A percentile compares a stretch with the other conserved stretches of the same genome.
These are phyloP conservation scores for Horisme vitalbata DNA, from an alignment of 2,888 invertebrate genomes.

Conservation along the genomic window DNA sequence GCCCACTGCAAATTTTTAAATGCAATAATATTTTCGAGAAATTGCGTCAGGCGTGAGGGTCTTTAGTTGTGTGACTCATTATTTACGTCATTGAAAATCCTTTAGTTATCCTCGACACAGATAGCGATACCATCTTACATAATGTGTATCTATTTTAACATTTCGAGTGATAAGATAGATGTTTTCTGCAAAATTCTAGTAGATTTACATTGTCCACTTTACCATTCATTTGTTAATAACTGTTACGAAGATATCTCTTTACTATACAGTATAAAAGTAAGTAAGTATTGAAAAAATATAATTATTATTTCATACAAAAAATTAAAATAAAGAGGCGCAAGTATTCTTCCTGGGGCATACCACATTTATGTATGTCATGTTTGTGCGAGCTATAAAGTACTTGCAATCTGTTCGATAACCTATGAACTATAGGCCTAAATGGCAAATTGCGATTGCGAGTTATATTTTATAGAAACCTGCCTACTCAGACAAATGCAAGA, in stretches of 20 bases:
- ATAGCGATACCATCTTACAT: neutral
- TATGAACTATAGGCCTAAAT: conserved; percentile 51
- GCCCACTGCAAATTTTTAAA: neutral
- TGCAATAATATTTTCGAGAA: conserved; percentile 3
- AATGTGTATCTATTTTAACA: no score
- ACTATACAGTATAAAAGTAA: no score
- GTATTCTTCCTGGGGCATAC: conserved; percentile 39
- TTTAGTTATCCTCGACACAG: conserved; percentile 9
- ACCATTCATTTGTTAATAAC: no score
- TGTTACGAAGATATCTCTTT: no score
- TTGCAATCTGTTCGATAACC: conserved; percentile 57
- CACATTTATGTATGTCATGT: conserved; percentile 20
- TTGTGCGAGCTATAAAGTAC: conserved; percentile 41
- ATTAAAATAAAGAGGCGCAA: conserved; percentile 25
- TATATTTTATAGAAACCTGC: neutral
- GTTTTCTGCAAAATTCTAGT: no score
- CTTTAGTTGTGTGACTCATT: conserved; percentile 13
- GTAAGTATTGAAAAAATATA: no score
- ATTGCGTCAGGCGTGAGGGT: conserved; percentile 16
- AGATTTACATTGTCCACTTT: no score
- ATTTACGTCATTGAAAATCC: conserved; percentile 8
- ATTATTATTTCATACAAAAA: conserved; percentile 21
- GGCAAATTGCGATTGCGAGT: conserved; percentile 38
- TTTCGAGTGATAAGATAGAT: no score
- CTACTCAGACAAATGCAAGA: neutral